Base-by-base conservation (phyloP, 2,113 vertebrate genomes). In the Pedetes capensis region DNA sequence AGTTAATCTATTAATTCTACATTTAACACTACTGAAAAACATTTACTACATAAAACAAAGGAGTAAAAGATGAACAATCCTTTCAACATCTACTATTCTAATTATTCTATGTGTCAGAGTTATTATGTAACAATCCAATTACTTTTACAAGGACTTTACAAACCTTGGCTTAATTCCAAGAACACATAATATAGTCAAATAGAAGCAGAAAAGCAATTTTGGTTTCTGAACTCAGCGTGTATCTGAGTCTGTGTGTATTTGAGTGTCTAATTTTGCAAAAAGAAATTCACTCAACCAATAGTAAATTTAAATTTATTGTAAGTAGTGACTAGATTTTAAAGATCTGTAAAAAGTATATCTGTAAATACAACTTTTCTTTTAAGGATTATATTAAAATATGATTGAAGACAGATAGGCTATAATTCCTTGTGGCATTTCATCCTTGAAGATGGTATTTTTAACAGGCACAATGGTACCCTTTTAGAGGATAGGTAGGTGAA, bases 71-170 rank as follows among this genome's bases (percentile, higher is more conserved):
- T 93, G 71, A 96, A 32, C 2, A 94, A 49, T 95, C 91, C 44
- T 71, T 96, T 64, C 66, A 85, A 13, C 6, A 92, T 91, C 88
- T n/a, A 64, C 57, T 47, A 82, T 68, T 85, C 7, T 92, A 96
- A 79, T 39, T 86, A 55, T 47, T 94, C 6, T 2, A 39, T 86
- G 37, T 25, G 44, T 71, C 93, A 83, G 29, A n/a, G 3, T 2
- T 64, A 82, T 94, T 23, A 1, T 91, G 91, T 93, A 47, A 16
- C 34, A 97, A 71, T 95, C 59, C 91, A 80, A 59, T 93, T 76
- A 93, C n/a, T 79, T 61, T 82, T 95, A 66, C 74, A 96, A 96
- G 94, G 72, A 85, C 93, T 97, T 97, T 96, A 96, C 79, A 87
- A 29, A 85, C 3, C 64, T 34, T 90, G 68, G 5, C 9, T 92